Evolutionary conservation across 2,113 vertebrate species (phyloP).

Genomic region (Argyrosomus japonicus): DNA sequence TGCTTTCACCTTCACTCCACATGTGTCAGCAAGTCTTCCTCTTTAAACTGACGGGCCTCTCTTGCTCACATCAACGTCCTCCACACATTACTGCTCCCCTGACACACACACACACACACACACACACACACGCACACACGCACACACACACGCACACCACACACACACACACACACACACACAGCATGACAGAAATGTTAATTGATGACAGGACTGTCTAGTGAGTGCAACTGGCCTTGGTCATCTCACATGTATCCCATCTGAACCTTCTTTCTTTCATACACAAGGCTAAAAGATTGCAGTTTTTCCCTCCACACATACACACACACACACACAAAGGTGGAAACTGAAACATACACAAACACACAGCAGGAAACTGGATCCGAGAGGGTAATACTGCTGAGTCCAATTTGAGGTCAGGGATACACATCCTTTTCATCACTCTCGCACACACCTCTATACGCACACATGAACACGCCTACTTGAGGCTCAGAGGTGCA

Average conservation of each 20-base stretch:
- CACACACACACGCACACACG: constrained; percentile 31
- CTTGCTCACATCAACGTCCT: constrained; percentile 45
- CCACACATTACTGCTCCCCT: constrained; percentile 20
- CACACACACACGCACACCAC: constrained; percentile 18
- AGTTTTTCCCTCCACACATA: neutral
- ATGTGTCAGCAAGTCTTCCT: constrained; percentile 57
- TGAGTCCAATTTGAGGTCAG: constrained; percentile 53
- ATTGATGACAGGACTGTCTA: constrained; percentile 66
- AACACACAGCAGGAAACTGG: constrained; percentile 55
- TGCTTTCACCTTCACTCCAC: constrained; percentile 62
- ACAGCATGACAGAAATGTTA: constrained; percentile 50
- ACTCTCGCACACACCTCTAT: constrained; percentile 1
- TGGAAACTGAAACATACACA: constrained; percentile 15
- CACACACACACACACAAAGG: neutral
- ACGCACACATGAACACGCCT: constrained; percentile 16
- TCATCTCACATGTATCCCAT: constrained; percentile 58
- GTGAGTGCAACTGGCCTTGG: constrained; percentile 19
- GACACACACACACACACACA: constrained; percentile 32
- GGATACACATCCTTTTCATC: constrained; percentile 47
- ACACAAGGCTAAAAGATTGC: neutral
- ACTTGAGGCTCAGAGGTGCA: neutral
- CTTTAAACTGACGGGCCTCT: constrained; percentile 48
- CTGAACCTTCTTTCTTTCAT: constrained; percentile 50
- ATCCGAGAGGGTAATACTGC: constrained; percentile 35
- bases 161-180: constrained; percentile 29